Evolutionary conservation across 2,797 vertebrate species (phyloP).

Genomic region (Tiaroga cobitis): DNA sequence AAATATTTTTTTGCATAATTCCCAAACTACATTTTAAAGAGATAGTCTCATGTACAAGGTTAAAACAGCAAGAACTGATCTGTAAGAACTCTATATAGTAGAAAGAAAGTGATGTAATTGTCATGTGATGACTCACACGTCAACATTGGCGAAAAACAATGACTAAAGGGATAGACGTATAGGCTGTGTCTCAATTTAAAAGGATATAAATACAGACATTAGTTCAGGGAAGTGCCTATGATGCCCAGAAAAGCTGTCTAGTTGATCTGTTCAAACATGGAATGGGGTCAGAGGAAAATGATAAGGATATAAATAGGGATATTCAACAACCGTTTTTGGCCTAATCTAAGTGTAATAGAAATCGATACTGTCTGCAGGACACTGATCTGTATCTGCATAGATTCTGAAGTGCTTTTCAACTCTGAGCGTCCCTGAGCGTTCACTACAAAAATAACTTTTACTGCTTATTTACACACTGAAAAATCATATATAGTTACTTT

Average conservation of each 20-base stretch:
- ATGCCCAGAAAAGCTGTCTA: background rate
- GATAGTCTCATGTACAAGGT: background rate
- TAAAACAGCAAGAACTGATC: background rate
- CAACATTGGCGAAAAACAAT: background rate
- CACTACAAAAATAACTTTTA: constrained; percentile 50
- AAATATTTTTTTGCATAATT: background rate
- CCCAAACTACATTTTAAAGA: background rate
- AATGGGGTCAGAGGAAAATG: background rate
- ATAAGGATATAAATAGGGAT: background rate
- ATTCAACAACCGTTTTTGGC: background rate
- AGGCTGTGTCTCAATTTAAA: background rate
- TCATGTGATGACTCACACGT: background rate
- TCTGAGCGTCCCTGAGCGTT: constrained; percentile 42
- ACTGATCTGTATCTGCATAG: background rate
- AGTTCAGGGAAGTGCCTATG: background rate
- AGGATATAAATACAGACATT: background rate
- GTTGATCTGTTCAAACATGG: background rate
- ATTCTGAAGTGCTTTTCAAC: constrained; percentile 20
- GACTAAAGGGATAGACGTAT: background rate
- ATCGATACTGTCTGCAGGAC: background rate
- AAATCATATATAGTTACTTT: background rate
- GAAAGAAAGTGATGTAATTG: background rate
- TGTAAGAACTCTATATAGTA: background rate
- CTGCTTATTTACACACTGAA: constrained; percentile 31
- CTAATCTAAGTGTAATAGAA: background rate